Conservation (phyloP, 2,888 invertebrate genomes). For the Xestobium rufovillosum region DNA sequence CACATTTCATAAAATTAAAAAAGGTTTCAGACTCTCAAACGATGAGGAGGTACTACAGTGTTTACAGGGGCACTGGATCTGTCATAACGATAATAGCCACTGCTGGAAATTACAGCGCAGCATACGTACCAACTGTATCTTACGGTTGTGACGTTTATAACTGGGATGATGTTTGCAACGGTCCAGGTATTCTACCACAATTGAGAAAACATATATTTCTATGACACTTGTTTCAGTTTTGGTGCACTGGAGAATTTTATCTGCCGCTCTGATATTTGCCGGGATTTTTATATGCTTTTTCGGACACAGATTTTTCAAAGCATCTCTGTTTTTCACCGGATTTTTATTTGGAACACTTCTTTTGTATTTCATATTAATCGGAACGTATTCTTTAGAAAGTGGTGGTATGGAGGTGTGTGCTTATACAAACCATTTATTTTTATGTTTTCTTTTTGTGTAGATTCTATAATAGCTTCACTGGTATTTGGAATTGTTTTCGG, state of each 20-base stretch:
- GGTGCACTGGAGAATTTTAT: constrained; percentile 45
- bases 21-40: no score
- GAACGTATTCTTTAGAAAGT: no score
- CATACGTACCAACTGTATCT: constrained; percentile 61
- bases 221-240: constrained; percentile 39
- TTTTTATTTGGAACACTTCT: constrained; percentile 50
- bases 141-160: constrained; percentile 55
- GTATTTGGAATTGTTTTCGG: constrained; percentile 53
- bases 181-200: constrained; percentile 43
- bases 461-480: constrained; percentile 46
- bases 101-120: constrained; percentile 43
- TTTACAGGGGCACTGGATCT: constrained; percentile 56
- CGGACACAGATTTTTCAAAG: constrained; percentile 58
- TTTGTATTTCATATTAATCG: constrained; percentile 46
- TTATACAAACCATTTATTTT: no score
- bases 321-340: constrained; percentile 55
- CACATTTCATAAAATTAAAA: no score
- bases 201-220: constrained; percentile 11
- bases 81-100: constrained; percentile 52
- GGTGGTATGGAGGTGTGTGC: no score
- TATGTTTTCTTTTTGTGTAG: no score
- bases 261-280: constrained; percentile 49
- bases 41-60: constrained; percentile 48
- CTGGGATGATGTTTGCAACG: constrained; percentile 45
- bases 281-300: constrained; percentile 48